Evolutionary conservation across 2,797 vertebrate species (phyloP), one percentile per base, ranked within the genome.

Genomic region (Pogonophryne albipinna): DNA sequence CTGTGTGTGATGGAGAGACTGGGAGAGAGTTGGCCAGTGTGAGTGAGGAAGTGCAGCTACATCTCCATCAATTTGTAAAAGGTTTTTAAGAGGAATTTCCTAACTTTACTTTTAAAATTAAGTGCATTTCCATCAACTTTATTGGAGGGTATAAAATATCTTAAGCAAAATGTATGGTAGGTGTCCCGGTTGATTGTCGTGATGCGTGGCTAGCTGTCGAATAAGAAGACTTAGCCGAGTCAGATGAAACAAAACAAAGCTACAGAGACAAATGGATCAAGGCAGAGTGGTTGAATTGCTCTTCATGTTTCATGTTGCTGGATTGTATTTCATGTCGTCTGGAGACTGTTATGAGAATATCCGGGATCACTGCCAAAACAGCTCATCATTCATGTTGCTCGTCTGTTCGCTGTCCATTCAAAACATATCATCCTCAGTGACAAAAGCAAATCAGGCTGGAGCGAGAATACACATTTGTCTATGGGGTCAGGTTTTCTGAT

Each of bases 21-120:
- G 57, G 15, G 27, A 53, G 60, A 57, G 42, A 74, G 69, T 55
- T 80, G 74, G 74, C 66, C 58, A 74, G 27, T 57, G 66, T 47
- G 51, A 45, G 58, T 31, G 34, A 56, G 45, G 13, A 19, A 45
- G 57, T 12, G 66, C 60, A 6, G 41, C 79, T 19, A 34, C 45
- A 64, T 77, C 74, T 80, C 66, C 76, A 70, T 82, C 52, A 20
- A 60, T 84, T 60, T 71, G 61, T 45, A 31, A 71, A 71, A 75
- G 10, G 0, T 20, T 78, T 57, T 61, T 45, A 75, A 72, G 57
- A 66, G 42, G 44, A 62, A 51, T 70, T 72, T 68, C 58, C 52
- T 44, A 73, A 58, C 52, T 64, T 64, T 59, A 4, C 23, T 10
- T 61, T 78, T 72, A 44, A 52, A 83, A 81, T 81, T 8, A 67